Conservation (phyloP, 1,140 invertebrate species). For the Trypoxylus dichotomus region DNA sequence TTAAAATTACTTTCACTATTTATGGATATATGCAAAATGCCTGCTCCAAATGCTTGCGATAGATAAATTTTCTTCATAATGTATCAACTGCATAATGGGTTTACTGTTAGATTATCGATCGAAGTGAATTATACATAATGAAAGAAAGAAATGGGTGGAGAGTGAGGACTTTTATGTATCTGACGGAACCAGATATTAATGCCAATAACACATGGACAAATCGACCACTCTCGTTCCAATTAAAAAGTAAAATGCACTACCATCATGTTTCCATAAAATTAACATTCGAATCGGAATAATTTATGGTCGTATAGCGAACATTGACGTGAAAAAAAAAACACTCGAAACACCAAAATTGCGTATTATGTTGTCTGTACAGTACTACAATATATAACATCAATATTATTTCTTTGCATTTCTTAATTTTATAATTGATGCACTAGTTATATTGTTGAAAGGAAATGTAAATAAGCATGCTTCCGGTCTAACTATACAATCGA, state of each 20-base stretch:
- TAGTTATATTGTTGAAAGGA: neutral
- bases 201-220: conserved; percentile 4
- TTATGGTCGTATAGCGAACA: neutral
- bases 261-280: conserved; percentile 11
- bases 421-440: neutral
- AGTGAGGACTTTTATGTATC: conserved; percentile 14
- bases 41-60: neutral
- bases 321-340: conserved; percentile 2
- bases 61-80: neutral
- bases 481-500: neutral
- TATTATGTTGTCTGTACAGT: neutral
- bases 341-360: neutral
- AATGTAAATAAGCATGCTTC: neutral
- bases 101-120: neutral
- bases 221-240: conserved; percentile 20
- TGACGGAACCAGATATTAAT: neutral
- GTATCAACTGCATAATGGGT: neutral
- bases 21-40: neutral
- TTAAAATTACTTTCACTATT: neutral
- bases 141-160: neutral
- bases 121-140: neutral
- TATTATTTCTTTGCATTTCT: neutral
- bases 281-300: conserved; percentile 14
- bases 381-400: neutral
- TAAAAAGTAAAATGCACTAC: conserved; percentile 1